A percentile compares a stretch with the other conserved stretches of the same genome.
Conservation (phyloP, 1,140 invertebrate genomes). For the Maconellicoccus hirsutus region DNA sequence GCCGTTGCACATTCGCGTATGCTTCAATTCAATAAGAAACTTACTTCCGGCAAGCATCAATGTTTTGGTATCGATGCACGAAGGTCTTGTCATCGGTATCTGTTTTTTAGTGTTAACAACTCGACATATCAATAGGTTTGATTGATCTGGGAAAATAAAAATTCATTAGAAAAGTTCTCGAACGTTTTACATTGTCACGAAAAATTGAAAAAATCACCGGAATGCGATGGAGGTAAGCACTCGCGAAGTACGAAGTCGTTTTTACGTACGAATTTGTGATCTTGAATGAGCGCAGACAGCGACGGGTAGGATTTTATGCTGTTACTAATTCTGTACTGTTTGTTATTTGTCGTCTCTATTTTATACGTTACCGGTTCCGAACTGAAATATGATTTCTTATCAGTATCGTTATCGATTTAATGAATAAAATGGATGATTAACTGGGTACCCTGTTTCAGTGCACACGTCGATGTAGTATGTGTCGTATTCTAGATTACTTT, state of each 20-base stretch:
- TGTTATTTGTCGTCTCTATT: slow-evolving; percentile 30
- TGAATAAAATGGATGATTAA: neutral
- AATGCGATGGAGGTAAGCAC: slow-evolving; percentile 72
- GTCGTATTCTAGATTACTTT: slow-evolving; percentile 65
- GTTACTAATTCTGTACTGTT: slow-evolving; percentile 34
- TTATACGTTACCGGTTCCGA: slow-evolving; percentile 55
- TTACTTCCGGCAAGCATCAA: slow-evolving; percentile 50
- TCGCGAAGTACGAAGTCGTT: slow-evolving; percentile 48
- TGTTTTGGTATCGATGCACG: slow-evolving; percentile 47
- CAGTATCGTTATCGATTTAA: neutral
- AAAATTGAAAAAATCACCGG: slow-evolving; percentile 44
- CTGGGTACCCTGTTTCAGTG: slow-evolving; percentile 46
- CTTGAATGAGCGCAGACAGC: slow-evolving; percentile 46
- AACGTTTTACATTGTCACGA: too few relatives aligned
- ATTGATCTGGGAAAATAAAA: slow-evolving; percentile 48
- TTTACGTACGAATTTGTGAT: slow-evolving; percentile 37
- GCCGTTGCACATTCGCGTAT: too few relatives aligned
- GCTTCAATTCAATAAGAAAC: slow-evolving; percentile 24
- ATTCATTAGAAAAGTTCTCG: too few relatives aligned
- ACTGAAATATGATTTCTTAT: slow-evolving; percentile 35
- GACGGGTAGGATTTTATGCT: slow-evolving; percentile 43
- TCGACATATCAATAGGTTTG: slow-evolving; percentile 56
- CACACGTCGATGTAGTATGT: slow-evolving; percentile 69
- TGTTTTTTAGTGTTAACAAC: slow-evolving; percentile 26
- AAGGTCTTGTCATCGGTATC: slow-evolving; percentile 32